Evolutionary conservation across 1,140 invertebrate species (phyloP), one percentile per base, ranked within the genome.

Genomic region (Drosophila setifemur): DNA sequence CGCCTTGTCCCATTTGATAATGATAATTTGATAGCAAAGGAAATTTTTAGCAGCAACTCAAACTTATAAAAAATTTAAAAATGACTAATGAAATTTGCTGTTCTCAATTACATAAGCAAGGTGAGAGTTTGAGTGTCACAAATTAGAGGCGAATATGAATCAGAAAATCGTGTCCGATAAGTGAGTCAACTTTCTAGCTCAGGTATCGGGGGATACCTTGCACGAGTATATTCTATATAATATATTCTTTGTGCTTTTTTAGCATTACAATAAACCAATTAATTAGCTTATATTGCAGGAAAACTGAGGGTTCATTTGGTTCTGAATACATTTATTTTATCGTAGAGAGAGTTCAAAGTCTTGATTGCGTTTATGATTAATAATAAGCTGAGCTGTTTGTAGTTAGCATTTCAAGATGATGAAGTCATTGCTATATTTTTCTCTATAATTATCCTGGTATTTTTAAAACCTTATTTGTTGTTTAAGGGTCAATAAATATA

Each of bases 1-100:
- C 8, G 23, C 50, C 72, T 76, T 72, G 45, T 55, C 29, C 54
- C 60, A 77, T 49, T 77, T 72, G 58, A 75, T 81, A 75, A 66
- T 68, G 12, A 28, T 64, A 64, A 64, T 64, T 58, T 29, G 53
- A 77, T 83, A 73, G 8, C 48, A 28, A 50, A 49, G 57, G 68
- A 69, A 82, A 64, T 9, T 52, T 64, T 54, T n/a, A n/a, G 31
- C 26, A 29, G 39, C 23, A 19, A 7, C 4, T 45, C 6, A 21
- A 23, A 6, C 42, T 49, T 42, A 47, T 39, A 47, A 48, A 40
- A 52, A 25, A 37, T 48, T n/a, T 44, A 63, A 26, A 58, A 57
- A 64, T 82, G 78, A 83, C 39, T 82, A 77, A 77, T 53, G 54
- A 63, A 44, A 35, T 39, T 42, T 39, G 23, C 7, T n/a, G 52